A percentile compares a stretch with the other conserved stretches of the same genome.
These are phyloP conservation scores for Panopea generosa DNA, from an alignment of 2,888 invertebrate species.

Conservation along the genomic window DNA sequence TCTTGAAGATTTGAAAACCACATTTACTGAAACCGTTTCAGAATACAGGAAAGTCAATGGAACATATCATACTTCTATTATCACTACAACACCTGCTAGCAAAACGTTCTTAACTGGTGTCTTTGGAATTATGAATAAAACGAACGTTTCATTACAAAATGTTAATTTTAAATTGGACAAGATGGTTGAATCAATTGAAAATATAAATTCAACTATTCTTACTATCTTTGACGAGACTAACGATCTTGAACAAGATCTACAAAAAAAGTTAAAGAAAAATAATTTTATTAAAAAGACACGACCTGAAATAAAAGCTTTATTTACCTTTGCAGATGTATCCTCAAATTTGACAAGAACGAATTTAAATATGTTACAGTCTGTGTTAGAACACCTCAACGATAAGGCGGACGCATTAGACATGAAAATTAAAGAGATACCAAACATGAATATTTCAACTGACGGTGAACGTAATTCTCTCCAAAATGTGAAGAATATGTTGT, in stretches of 20 bases:
- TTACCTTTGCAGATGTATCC: background rate
- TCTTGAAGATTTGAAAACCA: background rate
- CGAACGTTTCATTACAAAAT: background rate
- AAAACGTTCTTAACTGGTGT: background rate
- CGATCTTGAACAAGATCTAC: background rate
- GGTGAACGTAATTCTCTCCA: background rate
- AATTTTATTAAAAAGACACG: background rate
- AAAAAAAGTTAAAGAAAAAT: background rate
- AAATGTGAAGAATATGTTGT: too few species aligned
- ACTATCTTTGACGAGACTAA: background rate
- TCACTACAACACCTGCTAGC: background rate
- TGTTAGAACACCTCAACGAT: background rate
- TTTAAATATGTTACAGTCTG: background rate
- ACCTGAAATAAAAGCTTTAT: background rate
- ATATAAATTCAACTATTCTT: background rate
- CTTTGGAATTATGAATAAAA: background rate
- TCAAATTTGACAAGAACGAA: background rate
- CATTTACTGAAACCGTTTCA: background rate
- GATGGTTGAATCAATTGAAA: background rate
- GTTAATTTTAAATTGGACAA: background rate
- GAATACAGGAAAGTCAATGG: background rate
- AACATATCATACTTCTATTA: too few species aligned
- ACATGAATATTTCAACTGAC: slow-evolving; percentile 3
- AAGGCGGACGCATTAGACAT: background rate
- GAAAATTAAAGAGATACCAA: background rate